phyloP scores from a whole-genome alignment of 2,113 vertebrate species.

The Hypanus sabinus region DNA sequence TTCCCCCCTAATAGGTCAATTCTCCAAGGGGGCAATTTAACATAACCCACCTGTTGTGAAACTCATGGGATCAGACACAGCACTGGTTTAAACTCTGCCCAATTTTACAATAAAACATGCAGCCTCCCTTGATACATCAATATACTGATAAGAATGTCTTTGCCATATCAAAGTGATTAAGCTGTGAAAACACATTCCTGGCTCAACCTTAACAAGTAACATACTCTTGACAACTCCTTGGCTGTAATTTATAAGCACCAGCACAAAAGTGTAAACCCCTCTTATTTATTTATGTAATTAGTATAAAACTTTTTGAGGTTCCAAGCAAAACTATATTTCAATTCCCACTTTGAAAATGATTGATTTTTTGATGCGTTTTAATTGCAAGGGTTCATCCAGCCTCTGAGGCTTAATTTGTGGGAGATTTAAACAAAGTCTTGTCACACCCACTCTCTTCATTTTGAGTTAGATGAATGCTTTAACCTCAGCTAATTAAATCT shows the following conservation, averaged over 20 bases:
- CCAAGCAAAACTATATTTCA: background rate
- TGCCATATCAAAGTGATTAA: background rate
- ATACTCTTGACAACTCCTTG: background rate
- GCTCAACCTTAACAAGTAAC: background rate
- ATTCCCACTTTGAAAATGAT: background rate
- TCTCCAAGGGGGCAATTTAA: background rate
- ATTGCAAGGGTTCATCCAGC: no score
- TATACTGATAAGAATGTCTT: background rate
- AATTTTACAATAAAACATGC: background rate
- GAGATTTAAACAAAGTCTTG: background rate
- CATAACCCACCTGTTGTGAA: background rate
- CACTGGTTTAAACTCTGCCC: background rate
- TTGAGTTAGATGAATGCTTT: background rate
- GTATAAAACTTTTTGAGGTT: background rate
- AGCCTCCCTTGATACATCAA: background rate
- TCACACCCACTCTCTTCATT: background rate
- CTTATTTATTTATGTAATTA: background rate
- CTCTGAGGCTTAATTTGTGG: background rate
- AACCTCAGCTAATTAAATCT: background rate
- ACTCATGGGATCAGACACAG: background rate
- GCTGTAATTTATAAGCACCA: background rate
- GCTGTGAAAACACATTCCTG: background rate
- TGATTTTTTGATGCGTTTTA: background rate
- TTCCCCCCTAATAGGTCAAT: background rate
- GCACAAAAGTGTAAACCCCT: background rate